A percentile compares a stretch with the other conserved stretches of the same genome.
These are phyloP conservation scores for Drosophila mayri DNA, from an alignment of 1,140 invertebrate species.

Conservation along the genomic window DNA sequence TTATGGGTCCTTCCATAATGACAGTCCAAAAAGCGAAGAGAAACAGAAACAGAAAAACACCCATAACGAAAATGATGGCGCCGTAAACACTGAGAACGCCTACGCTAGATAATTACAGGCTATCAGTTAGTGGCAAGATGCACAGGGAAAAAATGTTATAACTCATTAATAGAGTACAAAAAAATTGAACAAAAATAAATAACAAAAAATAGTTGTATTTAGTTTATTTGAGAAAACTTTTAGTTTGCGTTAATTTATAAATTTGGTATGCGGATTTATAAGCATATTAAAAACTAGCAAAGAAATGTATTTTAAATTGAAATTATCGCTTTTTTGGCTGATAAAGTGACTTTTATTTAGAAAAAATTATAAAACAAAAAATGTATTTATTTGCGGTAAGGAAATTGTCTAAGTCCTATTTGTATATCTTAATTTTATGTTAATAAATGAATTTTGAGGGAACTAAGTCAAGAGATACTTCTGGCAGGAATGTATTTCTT, in stretches of 20 bases:
- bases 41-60: conserved; percentile 33
- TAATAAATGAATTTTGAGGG: too few relatives aligned
- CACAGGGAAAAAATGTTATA: conserved; percentile 1
- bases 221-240: too few relatives aligned
- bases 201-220: too few relatives aligned
- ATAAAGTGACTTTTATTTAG: not conserved
- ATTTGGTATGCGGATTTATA: too few relatives aligned
- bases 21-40: conserved; percentile 25
- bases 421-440: not conserved
- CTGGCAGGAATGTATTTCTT: too few relatives aligned
- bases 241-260: too few relatives aligned
- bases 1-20: conserved; percentile 34
- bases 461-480: too few relatives aligned
- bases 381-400: not conserved
- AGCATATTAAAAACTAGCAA: too few relatives aligned
- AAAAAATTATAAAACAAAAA: not conserved
- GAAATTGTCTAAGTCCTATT: not conserved
- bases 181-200: too few relatives aligned
- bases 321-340: too few relatives aligned
- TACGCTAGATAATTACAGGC: conserved; percentile 72
- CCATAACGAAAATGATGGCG: conserved; percentile 39
- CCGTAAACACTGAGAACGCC: conserved; percentile 64
- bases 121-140: conserved; percentile 39
- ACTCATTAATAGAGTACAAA: too few relatives aligned
- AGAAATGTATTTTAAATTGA: too few relatives aligned